Evolutionary conservation across 2,113 vertebrate species (phyloP).

Genomic region (Rostratula benghalensis): DNA sequence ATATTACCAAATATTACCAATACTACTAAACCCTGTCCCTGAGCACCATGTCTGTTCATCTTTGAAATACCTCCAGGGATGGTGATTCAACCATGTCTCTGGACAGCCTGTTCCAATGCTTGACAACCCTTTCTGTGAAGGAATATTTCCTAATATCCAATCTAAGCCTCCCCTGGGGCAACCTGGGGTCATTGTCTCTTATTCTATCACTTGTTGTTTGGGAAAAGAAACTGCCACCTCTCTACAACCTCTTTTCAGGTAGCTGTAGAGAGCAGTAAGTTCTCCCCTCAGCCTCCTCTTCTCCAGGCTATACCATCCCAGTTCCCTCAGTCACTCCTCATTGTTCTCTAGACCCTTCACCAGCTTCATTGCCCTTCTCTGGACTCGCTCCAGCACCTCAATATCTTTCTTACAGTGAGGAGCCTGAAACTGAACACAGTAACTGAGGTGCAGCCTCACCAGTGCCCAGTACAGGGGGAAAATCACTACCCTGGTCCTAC

Average conservation of each 20-base stretch:
- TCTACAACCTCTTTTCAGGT: background rate
- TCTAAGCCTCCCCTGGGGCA: background rate
- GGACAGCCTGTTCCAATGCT: background rate
- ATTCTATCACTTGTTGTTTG: background rate
- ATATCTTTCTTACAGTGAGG: background rate
- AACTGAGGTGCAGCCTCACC: fast-evolving
- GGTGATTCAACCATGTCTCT: background rate
- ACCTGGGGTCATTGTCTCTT: background rate
- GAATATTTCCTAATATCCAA: background rate
- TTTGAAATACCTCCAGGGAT: background rate
- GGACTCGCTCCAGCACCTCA: background rate
- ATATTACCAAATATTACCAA: background rate
- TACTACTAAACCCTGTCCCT: background rate
- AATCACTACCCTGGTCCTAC: fast-evolving
- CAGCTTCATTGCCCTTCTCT: background rate
- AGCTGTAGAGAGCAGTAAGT: background rate
- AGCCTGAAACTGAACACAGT: background rate
- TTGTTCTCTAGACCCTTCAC: background rate
- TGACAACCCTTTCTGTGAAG: background rate
- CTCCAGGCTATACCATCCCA: background rate
- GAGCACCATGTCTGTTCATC: fast-evolving
- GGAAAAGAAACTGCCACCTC: fast-evolving
- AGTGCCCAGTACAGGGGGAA: fast-evolving
- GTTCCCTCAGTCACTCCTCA: background rate
- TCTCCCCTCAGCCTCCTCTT: background rate